Conservation (phyloP, 2,888 invertebrate species). For the Lasius platythorax region DNA sequence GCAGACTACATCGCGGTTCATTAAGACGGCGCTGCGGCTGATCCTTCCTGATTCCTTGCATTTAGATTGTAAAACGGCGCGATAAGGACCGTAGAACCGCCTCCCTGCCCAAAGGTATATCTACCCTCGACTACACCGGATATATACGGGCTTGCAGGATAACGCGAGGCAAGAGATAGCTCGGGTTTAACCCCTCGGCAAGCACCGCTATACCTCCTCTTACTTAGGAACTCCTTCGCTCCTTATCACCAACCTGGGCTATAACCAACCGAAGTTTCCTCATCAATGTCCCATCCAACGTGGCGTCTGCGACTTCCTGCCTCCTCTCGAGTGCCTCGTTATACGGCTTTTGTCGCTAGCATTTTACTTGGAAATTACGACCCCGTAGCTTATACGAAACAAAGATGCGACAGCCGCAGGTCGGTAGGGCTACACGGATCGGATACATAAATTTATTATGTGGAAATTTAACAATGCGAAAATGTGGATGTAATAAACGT, state of each 20-base stretch:
- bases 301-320: constrained; percentile 77
- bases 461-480: constrained; percentile 1
- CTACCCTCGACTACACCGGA: constrained; percentile 73
- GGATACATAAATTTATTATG: constrained; percentile 23
- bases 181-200: constrained; percentile 78
- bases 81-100: constrained; percentile 74
- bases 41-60: constrained; percentile 77
- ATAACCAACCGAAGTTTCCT: constrained; percentile 83
- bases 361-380: constrained; percentile 79
- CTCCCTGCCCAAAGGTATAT: constrained; percentile 66
- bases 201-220: constrained; percentile 75
- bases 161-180: constrained; percentile 78
- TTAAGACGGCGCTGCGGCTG: constrained; percentile 66
- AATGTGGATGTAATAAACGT: background rate
- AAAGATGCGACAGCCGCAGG: constrained; percentile 43
- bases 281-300: constrained; percentile 83
- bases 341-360: constrained; percentile 77
- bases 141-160: constrained; percentile 76
- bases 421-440: constrained; percentile 21
- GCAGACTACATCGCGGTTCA: constrained; percentile 66
- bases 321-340: constrained; percentile 75
- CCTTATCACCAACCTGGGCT: constrained; percentile 79
- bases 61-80: constrained; percentile 77
- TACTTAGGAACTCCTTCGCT: constrained; percentile 80
- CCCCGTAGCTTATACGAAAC: constrained; percentile 49